phyloP scores from a whole-genome alignment of 2,113 vertebrate genomes.

The Trematomus loennbergii region DNA sequence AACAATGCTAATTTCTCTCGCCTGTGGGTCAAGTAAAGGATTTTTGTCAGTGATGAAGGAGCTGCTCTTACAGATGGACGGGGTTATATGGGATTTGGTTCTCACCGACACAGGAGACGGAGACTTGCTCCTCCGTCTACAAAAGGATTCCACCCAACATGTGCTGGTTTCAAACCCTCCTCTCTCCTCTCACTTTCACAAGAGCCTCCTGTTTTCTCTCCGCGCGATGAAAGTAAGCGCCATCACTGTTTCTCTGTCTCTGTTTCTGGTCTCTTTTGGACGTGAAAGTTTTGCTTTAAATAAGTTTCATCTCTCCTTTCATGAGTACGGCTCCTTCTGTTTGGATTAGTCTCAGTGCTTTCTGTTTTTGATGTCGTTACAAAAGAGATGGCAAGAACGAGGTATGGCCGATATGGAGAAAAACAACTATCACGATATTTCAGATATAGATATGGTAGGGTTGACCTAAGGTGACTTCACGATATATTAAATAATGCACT shows the following conservation, averaged over 20 bases:
- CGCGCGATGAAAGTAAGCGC: constrained; percentile 43
- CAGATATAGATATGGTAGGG: too few relatives aligned
- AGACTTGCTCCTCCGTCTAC: neutral
- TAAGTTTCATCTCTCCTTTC: constrained; percentile 72
- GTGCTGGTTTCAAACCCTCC: constrained; percentile 47
- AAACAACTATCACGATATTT: too few relatives aligned
- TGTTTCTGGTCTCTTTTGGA: constrained; percentile 68
- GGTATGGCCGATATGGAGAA: too few relatives aligned
- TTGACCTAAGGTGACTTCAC: too few relatives aligned
- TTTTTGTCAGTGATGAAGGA: too few relatives aligned
- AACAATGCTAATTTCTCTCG: too few relatives aligned
- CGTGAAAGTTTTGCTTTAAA: constrained; percentile 58
- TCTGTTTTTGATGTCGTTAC: neutral
- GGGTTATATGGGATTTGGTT: too few relatives aligned
- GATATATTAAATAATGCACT: too few relatives aligned
- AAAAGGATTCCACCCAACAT: constrained; percentile 15
- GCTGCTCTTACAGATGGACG: too few relatives aligned
- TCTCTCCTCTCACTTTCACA: constrained; percentile 61
- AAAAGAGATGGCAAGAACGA: too few relatives aligned
- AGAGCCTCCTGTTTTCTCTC: constrained; percentile 27
- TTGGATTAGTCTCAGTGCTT: neutral
- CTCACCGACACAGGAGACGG: neutral
- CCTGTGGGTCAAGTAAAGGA: too few relatives aligned
- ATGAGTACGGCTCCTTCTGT: neutral
- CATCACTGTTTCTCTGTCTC: constrained; percentile 33